A percentile compares a stretch with the other conserved stretches of the same genome.
Conservation (phyloP, 2,888 invertebrate species). For the Catocala nupta region DNA sequence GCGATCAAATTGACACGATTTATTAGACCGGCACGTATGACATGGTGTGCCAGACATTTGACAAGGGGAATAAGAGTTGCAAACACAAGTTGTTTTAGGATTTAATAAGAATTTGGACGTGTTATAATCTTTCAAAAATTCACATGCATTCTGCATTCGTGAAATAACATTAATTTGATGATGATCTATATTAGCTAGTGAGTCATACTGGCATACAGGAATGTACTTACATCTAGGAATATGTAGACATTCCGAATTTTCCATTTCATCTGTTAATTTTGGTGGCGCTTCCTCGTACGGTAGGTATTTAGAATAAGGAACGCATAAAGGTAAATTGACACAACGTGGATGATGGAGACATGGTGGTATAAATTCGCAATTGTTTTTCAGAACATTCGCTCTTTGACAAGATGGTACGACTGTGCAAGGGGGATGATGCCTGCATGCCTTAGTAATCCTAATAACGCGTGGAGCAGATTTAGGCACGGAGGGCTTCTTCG, state of each 20-base stretch:
- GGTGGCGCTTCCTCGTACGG: constrained; percentile 62
- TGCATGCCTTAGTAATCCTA: constrained; percentile 78
- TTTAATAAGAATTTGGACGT: constrained; percentile 55
- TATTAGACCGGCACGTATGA: constrained; percentile 59
- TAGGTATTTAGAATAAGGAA: constrained; percentile 69
- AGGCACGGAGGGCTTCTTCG: constrained; percentile 49
- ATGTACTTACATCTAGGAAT: constrained; percentile 60
- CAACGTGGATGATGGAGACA: constrained; percentile 79
- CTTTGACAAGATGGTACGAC: constrained; percentile 82
- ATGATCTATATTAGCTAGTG: constrained; percentile 52
- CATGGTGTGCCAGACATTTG: constrained; percentile 36
- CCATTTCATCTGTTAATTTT: constrained; percentile 55
- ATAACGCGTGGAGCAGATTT: constrained; percentile 66
- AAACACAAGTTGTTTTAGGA: constrained; percentile 53
- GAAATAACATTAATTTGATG: constrained; percentile 56
- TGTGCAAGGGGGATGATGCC: constrained; percentile 80
- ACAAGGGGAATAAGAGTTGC: constrained; percentile 31
- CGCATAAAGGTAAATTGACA: constrained; percentile 78
- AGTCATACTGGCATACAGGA: constrained; percentile 60
- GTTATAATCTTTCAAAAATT: constrained; percentile 54
- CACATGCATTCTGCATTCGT: constrained; percentile 60
- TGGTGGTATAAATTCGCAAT: constrained; percentile 76
- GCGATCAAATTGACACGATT: constrained; percentile 74
- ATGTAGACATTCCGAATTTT: constrained; percentile 55
- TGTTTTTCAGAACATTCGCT: constrained; percentile 72